Base-by-base conservation (phyloP, 2,113 vertebrate genomes). In the Maylandia zebra region DNA sequence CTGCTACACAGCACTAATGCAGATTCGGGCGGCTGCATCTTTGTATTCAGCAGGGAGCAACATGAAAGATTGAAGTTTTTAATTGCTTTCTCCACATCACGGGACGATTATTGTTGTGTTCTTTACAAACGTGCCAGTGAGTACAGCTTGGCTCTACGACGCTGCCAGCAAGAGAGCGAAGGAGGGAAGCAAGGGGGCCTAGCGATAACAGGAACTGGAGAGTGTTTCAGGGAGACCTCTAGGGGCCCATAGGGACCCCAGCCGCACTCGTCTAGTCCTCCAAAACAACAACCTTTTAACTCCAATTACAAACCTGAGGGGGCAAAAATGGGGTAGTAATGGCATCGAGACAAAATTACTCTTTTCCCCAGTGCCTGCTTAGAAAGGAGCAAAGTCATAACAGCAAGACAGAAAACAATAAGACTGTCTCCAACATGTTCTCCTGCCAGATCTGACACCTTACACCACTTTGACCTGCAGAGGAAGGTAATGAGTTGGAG, bases 1-100 rank as follows among this genome's bases (percentile, higher is more conserved):
- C 89, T 89, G 81, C 79, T 87, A 79, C 93, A 85, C 85, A 41
- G 92, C 91, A 82, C 91, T 92, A 91, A 94, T 91, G 89, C 91
- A 90, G 91, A 95, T 92, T 86, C 84, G 50, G 89, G 89, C 93
- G 88, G 90, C 94, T 87, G 92, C 93, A 80, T 91, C 92, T 94
- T 90, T 91, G 93, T 92, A 89, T 95, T 94, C 95, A 94, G 93
- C 86, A 17, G 95, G 95, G 95, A 95, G 90, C 88, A 7, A 95
- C 95, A 95, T 94, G 92, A 96, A 95, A 96, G 94, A 95, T 92
- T 94, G 94, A 89, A 95, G 91, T 92, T 96, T 96, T 95, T 96
- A 96, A 96, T 96, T 96, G 95, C 94, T 95, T 96, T 95, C 94
- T 93, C 94, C 92, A 94, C 95, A 93, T 95, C 87, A 66, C 87